Base-by-base conservation (phyloP, 2,113 vertebrate genomes). In the Hirundichthys speculiger region DNA sequence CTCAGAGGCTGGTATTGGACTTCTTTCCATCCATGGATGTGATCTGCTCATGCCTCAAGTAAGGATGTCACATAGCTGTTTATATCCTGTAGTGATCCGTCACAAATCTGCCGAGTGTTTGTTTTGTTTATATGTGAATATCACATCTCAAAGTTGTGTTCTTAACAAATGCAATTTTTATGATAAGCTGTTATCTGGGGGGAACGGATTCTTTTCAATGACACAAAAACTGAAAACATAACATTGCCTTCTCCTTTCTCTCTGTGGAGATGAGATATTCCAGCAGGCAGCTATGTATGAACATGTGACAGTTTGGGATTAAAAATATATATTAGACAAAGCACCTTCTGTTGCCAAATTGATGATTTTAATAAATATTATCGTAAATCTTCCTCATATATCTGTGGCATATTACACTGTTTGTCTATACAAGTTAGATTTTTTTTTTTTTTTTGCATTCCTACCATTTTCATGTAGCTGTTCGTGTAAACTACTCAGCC, bases 281-380 rank as follows among this genome's bases (percentile, higher is more conserved):
- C 84, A 86, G 79, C 81, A 81, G 87, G 88, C 86, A 88, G 87
- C 87, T 89, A 89, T 49, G 72, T 80, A 74, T 82, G 62, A 77
- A 56, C 80, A 69, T 75, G 75, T 86, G 75, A 86, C 61, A 55
- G 71, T 80, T 80, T 77, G 73, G 75, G 68, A 73, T 80, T 41
- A 14, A 21, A 73, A 52, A 72, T 13, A 71, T 6, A 59, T 24
- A 61, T 46, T 53, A 50, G 75, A 82, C 67, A 74, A 82, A 88
- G 77, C 82, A 86, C 80, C 80, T 88, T 89, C 78, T 76, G 74
- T 86, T 76, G 68, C 67, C 72, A 58, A 73, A 76, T 63, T 53
- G 62, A 66, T 78, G 22, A 78, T 84, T 66, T 55, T 21, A 51
- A 69, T 12, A 18, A 30, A 64, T 16, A 14, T 38, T 61, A 61